Conservation (phyloP, 1,140 invertebrate species). For the Drosophila dunni region DNA sequence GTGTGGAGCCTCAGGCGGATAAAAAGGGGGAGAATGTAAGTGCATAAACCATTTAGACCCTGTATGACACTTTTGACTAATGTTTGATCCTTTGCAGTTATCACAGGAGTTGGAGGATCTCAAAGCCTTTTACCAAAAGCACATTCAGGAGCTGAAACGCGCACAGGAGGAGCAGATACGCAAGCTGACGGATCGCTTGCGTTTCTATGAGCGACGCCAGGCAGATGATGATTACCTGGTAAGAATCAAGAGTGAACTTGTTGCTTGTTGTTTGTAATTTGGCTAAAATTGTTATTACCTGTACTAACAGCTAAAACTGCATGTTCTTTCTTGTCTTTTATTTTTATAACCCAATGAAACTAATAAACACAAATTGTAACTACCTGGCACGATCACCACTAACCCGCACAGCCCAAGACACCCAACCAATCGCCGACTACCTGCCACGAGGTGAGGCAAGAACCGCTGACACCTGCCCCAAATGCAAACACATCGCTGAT, state of each 20-base stretch:
- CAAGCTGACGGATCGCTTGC: conserved; percentile 66
- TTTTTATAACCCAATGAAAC: conserved; percentile 68
- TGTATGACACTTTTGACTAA: neutral
- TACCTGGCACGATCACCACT: conserved; percentile 63
- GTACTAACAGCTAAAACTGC: conserved; percentile 64
- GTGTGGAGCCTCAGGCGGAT: conserved; percentile 39
- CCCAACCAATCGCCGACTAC: conserved; percentile 49
- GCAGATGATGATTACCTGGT: conserved; percentile 81
- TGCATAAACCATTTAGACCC: neutral
- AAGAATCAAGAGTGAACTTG: conserved; percentile 2
- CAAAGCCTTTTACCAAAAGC: conserved; percentile 74
- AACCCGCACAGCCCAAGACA: conserved; percentile 48
- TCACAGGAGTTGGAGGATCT: conserved; percentile 65
- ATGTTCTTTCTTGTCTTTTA: conserved; percentile 69
- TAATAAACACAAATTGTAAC: conserved; percentile 39
- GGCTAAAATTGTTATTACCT: neutral
- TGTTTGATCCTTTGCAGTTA: conserved; percentile 21
- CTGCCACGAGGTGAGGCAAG: conserved; percentile 32
- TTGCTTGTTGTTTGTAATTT: neutral
- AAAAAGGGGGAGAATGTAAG: conserved; percentile 38
- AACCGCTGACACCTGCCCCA: conserved; percentile 5
- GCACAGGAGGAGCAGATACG: conserved; percentile 65
- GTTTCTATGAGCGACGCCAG: conserved; percentile 72
- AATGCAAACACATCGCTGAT: conserved; percentile 69
- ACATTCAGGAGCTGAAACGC: conserved; percentile 72